A percentile compares a stretch with the other conserved stretches of the same genome.
phyloP scores from a whole-genome alignment of 2,888 invertebrate genomes.

The Dicyrtoma fusca region DNA sequence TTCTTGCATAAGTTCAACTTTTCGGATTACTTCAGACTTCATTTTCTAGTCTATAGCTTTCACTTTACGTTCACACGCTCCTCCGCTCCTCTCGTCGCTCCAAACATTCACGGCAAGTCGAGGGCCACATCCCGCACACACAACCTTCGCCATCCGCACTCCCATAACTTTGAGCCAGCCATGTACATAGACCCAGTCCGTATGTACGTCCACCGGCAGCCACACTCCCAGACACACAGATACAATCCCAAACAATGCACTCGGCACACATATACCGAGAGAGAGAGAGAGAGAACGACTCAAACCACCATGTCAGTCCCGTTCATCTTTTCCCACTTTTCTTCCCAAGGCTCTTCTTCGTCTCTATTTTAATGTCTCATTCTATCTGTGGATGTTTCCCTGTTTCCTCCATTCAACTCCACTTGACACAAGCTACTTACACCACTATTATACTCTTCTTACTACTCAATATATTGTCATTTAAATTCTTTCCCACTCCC shows the following conservation, averaged over 20 bases:
- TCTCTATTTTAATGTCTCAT: constrained; percentile 29
- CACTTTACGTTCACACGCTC: constrained; percentile 45
- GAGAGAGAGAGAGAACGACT: background rate
- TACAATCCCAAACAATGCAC: constrained; percentile 3
- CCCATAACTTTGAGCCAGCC: too few relatives aligned
- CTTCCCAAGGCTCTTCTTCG: constrained; percentile 2
- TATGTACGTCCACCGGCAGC: constrained; percentile 5
- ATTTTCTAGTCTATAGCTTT: constrained; percentile 54
- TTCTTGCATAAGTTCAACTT: constrained; percentile 56
- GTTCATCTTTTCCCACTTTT: constrained; percentile 17
- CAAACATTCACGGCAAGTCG: too few relatives aligned
- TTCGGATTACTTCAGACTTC: constrained; percentile 57
- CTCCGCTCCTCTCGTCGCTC: constrained; percentile 18
- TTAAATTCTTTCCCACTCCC: background rate
- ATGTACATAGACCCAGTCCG: too few relatives aligned
- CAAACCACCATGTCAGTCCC: background rate
- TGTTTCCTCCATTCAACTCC: constrained; percentile 28
- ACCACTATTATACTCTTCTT: constrained; percentile 23
- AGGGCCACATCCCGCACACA: background rate
- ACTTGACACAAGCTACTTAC: constrained; percentile 33
- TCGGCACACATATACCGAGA: background rate
- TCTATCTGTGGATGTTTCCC: constrained; percentile 9
- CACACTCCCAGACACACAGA: background rate
- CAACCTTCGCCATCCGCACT: background rate
- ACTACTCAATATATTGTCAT: constrained; percentile 24